These are phyloP conservation scores for Nannoperca australis DNA, from an alignment of 2,797 vertebrate genomes.

Conservation along the genomic window DNA sequence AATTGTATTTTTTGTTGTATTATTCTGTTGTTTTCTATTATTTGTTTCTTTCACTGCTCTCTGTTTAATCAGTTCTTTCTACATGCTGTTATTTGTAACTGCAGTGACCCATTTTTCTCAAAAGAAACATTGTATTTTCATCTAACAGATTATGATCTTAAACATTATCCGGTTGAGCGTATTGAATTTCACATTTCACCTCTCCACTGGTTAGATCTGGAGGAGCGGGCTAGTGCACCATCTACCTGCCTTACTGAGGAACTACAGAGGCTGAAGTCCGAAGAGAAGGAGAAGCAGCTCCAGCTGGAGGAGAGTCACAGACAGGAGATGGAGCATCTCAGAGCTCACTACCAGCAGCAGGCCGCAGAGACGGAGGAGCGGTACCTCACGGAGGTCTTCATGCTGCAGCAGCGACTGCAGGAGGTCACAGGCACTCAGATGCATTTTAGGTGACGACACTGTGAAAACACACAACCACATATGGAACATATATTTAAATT, in stretches of 20 bases:
- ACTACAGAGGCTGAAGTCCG: conserved; percentile 77
- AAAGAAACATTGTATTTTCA: conserved; percentile 32
- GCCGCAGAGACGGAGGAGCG: conserved; percentile 87
- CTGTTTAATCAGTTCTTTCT: not conserved
- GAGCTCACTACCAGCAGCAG: conserved; percentile 87
- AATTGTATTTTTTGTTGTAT: not conserved
- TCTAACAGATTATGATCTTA: conserved; percentile 16
- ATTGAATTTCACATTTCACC: conserved; percentile 31
- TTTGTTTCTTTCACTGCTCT: not conserved
- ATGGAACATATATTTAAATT: not conserved
- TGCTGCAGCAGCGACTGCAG: conserved; percentile 86
- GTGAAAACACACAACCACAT: not conserved
- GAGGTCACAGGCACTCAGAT: conserved; percentile 70
- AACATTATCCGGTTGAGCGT: not conserved
- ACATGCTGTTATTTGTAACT: not conserved
- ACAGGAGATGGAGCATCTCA: conserved; percentile 87
- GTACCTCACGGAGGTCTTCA: conserved; percentile 82
- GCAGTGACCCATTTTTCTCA: conserved; percentile 7
- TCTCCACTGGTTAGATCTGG: conserved; percentile 52
- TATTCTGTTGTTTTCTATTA: not conserved
- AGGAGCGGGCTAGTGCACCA: conserved; percentile 40
- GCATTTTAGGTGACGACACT: conserved; percentile 81
- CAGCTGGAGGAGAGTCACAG: conserved; percentile 86
- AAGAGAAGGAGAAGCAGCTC: conserved; percentile 79
- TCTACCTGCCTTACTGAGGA: conserved; percentile 63